Evolutionary conservation across 2,888 invertebrate genomes (phyloP), one percentile per base, ranked within the genome.

Genomic region (Patella pellucida): DNA sequence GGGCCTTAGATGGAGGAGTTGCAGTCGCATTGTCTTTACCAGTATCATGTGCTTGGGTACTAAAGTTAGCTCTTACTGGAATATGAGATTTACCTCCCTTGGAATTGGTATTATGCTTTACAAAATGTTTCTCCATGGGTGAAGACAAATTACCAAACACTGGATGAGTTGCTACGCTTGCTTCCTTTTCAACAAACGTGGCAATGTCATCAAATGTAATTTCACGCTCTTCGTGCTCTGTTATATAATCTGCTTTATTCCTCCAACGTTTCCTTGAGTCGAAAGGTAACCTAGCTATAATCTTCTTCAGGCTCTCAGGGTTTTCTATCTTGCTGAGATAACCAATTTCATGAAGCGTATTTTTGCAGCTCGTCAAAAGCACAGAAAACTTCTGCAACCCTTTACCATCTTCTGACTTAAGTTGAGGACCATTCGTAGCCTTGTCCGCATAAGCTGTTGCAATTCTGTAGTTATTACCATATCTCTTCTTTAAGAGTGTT

Each of bases 381-480:
- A 23, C 62, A 62, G 23, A 62, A 62, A 62, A 62, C 15, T 62
- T n/a, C 23, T 62, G 62, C 14, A 62, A 62, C 23, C 62, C 62
- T 19, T 62, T 62, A 12, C 62, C 62, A 62, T 62, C 62, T 62
- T 62, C 62, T n/a, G 62, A 62, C 62, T 62, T 62, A 11, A 62
- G 62, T 62, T 62, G 62, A 19, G n/a, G 62, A 12, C 23, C n/a
- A 19, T 62, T 62, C 9, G 16, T n/a, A 19, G 23, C 23, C 23
- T 62, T 62, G 23, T 62, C 62, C n/a, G 23, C 62, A 62, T 62
- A 19, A 12, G 62, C 62, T 62, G 62, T 62, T 5, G 62, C 62
- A 1, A 62, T n/a, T 9, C 12, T 23, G 62, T 62, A 62, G 23
- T 23, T 23, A 62, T 62, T 23, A 62, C 62, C 62, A 62, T 23